These are phyloP conservation scores for Heliconius hortense DNA, from an alignment of 2,888 invertebrate genomes.

Conservation along the genomic window DNA sequence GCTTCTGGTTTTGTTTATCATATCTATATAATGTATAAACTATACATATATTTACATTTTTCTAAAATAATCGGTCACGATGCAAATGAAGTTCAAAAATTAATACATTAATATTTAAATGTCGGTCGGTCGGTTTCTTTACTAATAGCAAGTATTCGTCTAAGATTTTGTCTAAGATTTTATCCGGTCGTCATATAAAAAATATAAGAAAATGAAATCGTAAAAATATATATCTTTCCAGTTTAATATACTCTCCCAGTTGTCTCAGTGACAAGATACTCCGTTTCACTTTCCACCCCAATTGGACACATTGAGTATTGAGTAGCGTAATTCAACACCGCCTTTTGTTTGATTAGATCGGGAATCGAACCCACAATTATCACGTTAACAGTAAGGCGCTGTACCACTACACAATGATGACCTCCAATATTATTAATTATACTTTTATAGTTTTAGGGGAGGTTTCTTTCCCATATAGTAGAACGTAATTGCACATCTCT, in stretches of 20 bases:
- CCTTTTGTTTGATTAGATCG: background rate
- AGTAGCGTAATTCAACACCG: no score
- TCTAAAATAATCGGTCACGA: background rate
- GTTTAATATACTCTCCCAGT: no score
- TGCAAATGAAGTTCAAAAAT: background rate
- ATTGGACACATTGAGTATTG: background rate
- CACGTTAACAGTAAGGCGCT: background rate
- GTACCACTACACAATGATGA: no score
- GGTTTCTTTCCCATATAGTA: no score
- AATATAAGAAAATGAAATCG: no score
- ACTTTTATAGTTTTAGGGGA: no score
- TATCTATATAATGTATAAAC: background rate
- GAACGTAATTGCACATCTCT: no score
- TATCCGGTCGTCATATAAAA: no score
- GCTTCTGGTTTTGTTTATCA: constrained; percentile 15
- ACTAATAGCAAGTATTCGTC: background rate
- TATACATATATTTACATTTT: constrained; percentile 3
- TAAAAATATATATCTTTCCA: no score
- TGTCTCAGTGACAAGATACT: no score
- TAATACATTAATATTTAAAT: constrained; percentile 2
- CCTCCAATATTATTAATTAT: no score
- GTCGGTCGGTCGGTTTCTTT: background rate
- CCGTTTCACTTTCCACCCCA: no score
- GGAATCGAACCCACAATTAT: background rate
- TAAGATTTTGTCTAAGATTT: background rate